Conservation (phyloP, 2,113 vertebrate genomes). For the Colinus virginianus region DNA sequence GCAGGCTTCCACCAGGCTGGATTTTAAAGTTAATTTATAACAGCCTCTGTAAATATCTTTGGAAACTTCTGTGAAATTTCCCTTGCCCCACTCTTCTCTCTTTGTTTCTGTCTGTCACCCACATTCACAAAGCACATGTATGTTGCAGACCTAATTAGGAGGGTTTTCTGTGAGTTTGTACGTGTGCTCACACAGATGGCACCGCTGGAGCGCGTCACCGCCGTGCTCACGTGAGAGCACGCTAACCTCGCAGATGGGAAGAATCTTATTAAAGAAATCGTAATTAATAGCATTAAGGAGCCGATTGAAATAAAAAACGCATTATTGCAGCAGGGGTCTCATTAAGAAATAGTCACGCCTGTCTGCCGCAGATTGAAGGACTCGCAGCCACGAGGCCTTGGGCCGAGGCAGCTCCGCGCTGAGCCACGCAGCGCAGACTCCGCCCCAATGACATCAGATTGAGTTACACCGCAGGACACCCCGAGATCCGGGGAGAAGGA, state of each 20-base stretch:
- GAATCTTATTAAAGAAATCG: conserved; percentile 40
- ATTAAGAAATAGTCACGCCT: conserved; percentile 68
- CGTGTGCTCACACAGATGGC: conserved; percentile 48
- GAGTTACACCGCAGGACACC: conserved; percentile 67
- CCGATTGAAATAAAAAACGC: conserved; percentile 62
- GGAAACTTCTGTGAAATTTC: conserved; percentile 39
- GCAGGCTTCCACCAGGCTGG: background rate
- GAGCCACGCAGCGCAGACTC: conserved; percentile 53
- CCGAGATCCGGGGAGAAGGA: conserved; percentile 35
- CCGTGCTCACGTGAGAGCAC: background rate
- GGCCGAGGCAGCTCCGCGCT: conserved; percentile 68
- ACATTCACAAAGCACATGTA: conserved; percentile 37
- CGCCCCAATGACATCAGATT: conserved; percentile 75
- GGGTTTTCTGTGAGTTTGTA: conserved; percentile 39
- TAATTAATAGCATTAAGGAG: conserved; percentile 67
- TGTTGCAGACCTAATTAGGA: conserved; percentile 33
- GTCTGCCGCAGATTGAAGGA: conserved; percentile 71
- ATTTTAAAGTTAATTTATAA: conserved; percentile 58
- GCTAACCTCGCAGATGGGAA: conserved; percentile 39
- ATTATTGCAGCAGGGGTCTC: conserved; percentile 66
- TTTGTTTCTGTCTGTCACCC: conserved; percentile 33
- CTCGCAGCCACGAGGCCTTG: conserved; percentile 73
- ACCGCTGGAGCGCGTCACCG: background rate
- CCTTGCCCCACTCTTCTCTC: background rate
- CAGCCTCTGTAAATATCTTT: conserved; percentile 40